Percentiles rank a stretch among this genome's conserved stretches.
phyloP scores from a whole-genome alignment of 2,888 invertebrate genomes.

The Drosophila tripunctata region DNA sequence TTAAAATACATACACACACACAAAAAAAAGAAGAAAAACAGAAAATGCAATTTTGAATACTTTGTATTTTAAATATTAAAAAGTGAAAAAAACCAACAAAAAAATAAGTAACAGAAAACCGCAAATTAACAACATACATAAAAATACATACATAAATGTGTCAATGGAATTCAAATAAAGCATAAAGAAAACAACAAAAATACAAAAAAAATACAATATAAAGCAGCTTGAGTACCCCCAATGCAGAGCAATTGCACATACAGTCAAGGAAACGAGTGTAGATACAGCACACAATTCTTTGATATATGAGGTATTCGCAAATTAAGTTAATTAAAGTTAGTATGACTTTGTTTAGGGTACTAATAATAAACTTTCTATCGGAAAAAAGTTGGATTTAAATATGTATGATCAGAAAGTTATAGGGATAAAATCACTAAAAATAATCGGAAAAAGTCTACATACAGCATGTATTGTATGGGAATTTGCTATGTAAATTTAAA shows the following conservation, averaged over 20 bases:
- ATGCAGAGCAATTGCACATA: neutral
- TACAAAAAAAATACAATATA: slow-evolving; percentile 21
- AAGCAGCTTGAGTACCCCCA: slow-evolving; percentile 22
- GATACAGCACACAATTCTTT: too few relatives aligned
- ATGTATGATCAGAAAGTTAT: too few relatives aligned
- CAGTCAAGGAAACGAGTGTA: neutral
- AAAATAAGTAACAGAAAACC: slow-evolving; percentile 40
- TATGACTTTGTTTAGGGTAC: too few relatives aligned
- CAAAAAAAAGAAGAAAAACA: slow-evolving; percentile 27
- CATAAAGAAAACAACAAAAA: slow-evolving; percentile 69
- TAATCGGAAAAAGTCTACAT: too few relatives aligned
- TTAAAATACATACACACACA: slow-evolving; percentile 58
- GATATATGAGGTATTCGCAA: too few relatives aligned
- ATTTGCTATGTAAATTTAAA: too few relatives aligned
- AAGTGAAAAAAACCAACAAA: slow-evolving; percentile 30
- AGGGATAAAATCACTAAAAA: too few relatives aligned
- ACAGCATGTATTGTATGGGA: too few relatives aligned
- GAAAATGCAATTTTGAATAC: slow-evolving; percentile 68
- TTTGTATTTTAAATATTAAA: slow-evolving; percentile 72
- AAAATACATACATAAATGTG: slow-evolving; percentile 77
- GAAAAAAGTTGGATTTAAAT: too few relatives aligned
- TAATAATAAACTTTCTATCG: too few relatives aligned
- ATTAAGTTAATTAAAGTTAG: too few relatives aligned
- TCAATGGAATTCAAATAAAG: slow-evolving; percentile 80
- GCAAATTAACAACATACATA: slow-evolving; percentile 47